phyloP scores from a whole-genome alignment of 2,113 vertebrate genomes.

The Nerophis ophidion region DNA sequence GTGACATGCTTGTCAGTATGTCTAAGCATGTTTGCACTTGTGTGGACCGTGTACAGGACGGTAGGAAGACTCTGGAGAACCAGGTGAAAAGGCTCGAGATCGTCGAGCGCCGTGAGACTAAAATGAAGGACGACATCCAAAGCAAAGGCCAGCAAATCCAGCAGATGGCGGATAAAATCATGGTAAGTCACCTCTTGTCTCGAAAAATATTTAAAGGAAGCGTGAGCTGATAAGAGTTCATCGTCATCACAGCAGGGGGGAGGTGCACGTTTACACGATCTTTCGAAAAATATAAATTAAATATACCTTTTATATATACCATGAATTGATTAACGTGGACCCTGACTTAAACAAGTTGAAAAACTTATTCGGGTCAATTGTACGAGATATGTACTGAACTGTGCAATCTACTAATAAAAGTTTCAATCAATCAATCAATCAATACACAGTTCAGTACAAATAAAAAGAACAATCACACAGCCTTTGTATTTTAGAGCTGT shows the following conservation, averaged over 20 bases:
- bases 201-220: constrained; percentile 35
- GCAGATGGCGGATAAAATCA: constrained; percentile 98
- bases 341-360: too few relatives aligned
- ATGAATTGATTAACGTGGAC: too few relatives aligned
- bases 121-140: constrained; percentile 97
- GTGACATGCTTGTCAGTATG: background rate
- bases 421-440: too few relatives aligned
- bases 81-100: constrained; percentile 96
- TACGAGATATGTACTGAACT: too few relatives aligned
- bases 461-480: too few relatives aligned
- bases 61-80: constrained; percentile 94
- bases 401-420: too few relatives aligned
- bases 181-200: constrained; percentile 72
- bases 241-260: constrained; percentile 22
- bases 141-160: constrained; percentile 97
- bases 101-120: constrained; percentile 91
- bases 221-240: constrained; percentile 35
- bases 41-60: constrained; percentile 75
- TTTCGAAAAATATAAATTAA: background rate
- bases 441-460: too few relatives aligned
- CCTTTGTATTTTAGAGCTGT: too few relatives aligned
- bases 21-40: background rate
- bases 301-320: background rate
- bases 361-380: too few relatives aligned
- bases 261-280: constrained; percentile 18